Evolutionary conservation across 2,888 invertebrate species (phyloP), one percentile per base, ranked within the genome.

Genomic region (Dorcus parallelipipedus): DNA sequence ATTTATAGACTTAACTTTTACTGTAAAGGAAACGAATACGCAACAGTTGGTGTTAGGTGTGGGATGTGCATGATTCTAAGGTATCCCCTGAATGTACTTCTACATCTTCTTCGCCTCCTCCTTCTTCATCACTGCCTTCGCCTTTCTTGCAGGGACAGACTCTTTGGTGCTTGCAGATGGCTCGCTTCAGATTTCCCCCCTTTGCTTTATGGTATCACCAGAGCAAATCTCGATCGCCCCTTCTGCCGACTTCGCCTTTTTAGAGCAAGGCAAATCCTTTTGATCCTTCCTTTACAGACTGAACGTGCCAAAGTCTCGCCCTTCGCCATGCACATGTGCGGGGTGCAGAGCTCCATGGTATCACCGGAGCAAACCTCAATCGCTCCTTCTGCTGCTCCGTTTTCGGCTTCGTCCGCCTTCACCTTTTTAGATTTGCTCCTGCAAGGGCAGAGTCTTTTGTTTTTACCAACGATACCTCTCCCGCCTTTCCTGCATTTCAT

Each of bases 301-400:
- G n/a, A 20, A 17, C 60, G 60, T 26, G 53, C 42, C n/a, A 55
- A 38, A 41, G 26, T 26, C 9, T 61, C 63, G 9, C 61, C 59
- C 26, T 48, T 53, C 8, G 61, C 54, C 52, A 38, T 43, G 51
- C 61, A 63, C 39, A 61, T 59, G n/a, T 40, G 8, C 2, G 59
- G 49, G 3, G 41, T 52, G 38, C 63, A 63, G 2, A n/a, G n/a
- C n/a, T n/a, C n/a, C n/a, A n/a, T n/a, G n/a, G n/a, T n/a, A n/a
- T n/a, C n/a, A 3, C 43, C 49, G 20, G 40, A 26, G 26, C 26
- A 26, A 26, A 26, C 26, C 26, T 26, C 2, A 2, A 26, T 1
- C 5, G 26, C 26, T 1, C 26, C 6, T 33, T 33, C 26, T 33
- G 26, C 26, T 6, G 7, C 3, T 33, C 26, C 26, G 5, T 33